Evolutionary conservation across 2,888 invertebrate genomes (phyloP).

Genomic region (Cephus rjabovi): DNA sequence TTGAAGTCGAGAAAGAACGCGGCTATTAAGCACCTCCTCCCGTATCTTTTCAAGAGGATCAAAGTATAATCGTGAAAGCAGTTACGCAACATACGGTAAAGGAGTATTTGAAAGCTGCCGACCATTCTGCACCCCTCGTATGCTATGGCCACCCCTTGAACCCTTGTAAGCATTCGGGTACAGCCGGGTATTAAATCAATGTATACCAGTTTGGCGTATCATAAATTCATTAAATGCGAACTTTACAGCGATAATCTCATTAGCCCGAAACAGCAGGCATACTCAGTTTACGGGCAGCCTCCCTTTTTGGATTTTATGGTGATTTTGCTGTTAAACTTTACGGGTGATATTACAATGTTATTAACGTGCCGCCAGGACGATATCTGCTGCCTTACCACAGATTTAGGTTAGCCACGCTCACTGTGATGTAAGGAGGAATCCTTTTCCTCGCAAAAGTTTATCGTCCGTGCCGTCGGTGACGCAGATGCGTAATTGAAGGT

Average conservation of each 20-base stretch:
- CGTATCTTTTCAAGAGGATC: background rate
- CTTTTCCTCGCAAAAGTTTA: background rate
- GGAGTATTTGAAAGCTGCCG: background rate
- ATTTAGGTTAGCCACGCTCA: background rate
- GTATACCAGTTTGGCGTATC: constrained; percentile 27
- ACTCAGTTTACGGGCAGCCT: constrained; percentile 1
- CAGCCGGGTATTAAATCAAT: constrained; percentile 36
- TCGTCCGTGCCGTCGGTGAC: background rate
- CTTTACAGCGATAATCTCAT: constrained; percentile 39
- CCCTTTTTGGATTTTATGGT: constrained; percentile 12
- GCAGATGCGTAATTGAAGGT: background rate
- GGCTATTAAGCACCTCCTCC: background rate
- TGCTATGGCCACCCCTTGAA: background rate
- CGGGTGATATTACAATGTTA: constrained; percentile 11
- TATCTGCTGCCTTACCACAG: background rate
- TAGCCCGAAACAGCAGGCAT: constrained; percentile 23
- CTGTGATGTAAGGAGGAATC: background rate
- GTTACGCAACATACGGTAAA: background rate
- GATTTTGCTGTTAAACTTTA: constrained; percentile 12
- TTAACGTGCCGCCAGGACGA: background rate
- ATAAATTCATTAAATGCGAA: constrained; percentile 39
- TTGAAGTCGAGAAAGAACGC: background rate
- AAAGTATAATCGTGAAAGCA: background rate
- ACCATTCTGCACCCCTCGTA: background rate
- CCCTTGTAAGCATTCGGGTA: background rate